Percentiles rank a stretch among this genome's conserved stretches.
These are phyloP conservation scores for Fissipunctia ypsillon DNA, from an alignment of 2,888 invertebrate genomes.

Conservation along the genomic window DNA sequence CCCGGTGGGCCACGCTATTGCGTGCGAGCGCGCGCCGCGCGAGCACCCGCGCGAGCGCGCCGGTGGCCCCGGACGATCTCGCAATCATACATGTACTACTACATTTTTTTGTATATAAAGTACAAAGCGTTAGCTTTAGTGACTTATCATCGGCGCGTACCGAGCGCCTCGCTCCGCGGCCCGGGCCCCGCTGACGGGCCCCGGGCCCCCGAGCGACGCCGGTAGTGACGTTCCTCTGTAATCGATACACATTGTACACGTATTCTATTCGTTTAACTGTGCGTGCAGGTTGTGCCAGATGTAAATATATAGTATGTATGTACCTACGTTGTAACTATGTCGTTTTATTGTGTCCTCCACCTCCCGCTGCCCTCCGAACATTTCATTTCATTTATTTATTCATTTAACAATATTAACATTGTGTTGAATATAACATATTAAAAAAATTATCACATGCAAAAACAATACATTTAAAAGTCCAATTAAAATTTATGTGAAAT, in stretches of 20 bases:
- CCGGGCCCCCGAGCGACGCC: constrained; percentile 38
- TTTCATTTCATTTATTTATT: too few species aligned
- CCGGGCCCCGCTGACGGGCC: constrained; percentile 9
- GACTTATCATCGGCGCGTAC: constrained; percentile 2
- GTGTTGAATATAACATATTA: too few species aligned
- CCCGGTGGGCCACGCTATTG: constrained; percentile 47
- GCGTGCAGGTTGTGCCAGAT: constrained; percentile 64
- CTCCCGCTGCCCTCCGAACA: not conserved
- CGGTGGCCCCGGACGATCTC: constrained; percentile 5
- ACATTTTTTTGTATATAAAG: constrained; percentile 60
- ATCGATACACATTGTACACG: constrained; percentile 46
- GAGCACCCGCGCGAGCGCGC: not conserved
- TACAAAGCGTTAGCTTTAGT: constrained; percentile 56
- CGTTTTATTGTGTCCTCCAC: constrained; percentile 42
- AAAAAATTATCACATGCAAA: too few species aligned
- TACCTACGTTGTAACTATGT: constrained; percentile 45
- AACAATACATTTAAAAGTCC: too few species aligned
- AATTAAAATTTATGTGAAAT: too few species aligned
- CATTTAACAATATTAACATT: too few species aligned
- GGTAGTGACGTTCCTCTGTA: constrained; percentile 18
- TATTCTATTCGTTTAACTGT: constrained; percentile 40
- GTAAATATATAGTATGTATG: constrained; percentile 63
- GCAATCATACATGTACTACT: constrained; percentile 5
- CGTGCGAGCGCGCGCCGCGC: constrained; percentile 13
- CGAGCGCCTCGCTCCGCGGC: constrained; percentile 31